Base-by-base conservation (phyloP, 2,113 vertebrate species). In the Ellobius talpinus region DNA sequence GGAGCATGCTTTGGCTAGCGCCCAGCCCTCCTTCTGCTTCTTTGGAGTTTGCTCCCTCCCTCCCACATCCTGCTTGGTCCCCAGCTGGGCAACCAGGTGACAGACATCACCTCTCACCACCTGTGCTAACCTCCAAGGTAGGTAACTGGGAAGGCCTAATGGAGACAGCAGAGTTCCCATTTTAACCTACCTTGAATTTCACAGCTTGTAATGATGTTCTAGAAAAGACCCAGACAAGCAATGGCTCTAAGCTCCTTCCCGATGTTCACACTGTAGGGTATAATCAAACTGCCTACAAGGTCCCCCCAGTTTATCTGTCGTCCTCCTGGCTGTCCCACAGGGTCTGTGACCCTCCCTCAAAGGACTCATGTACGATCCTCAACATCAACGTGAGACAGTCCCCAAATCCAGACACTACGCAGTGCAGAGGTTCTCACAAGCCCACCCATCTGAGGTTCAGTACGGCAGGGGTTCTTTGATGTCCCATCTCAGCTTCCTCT, bases 91-190 rank as follows among this genome's bases (percentile, higher is more conserved):
- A 93, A 85, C 91, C 55, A 14, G 70, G 94, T 97, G 90, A 95
- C 92, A 97, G 90, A 95, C 92, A 97, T 97, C 97, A 97, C 87
- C 90, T 95, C 90, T 96, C 3, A 74, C 93, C 95, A 97, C 92
- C 85, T 96, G 94, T 90, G 85, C 85, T 95, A 93, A 93, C 88
- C 92, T 92, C 5, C 5, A 55, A 52, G 36, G 72, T 58, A 97
- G 90, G 85, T 58, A 73, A 95, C 85, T 86, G 52, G 85, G 61
- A 93, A 52, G 87, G 66, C n/a, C 87, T 96, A 61, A 50, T 8
- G n/a, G 94, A 52, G 55, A 52, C 50, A 93, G 65, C 55, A 65
- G 70, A 94, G 39, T 47, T 87, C 77, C 72, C 81, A 72, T 76
- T 61, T 39, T 42, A n/a, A 76, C 39, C 89, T 82, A 81, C 76